Evolutionary conservation across 2,797 vertebrate genomes (phyloP), one percentile per base, ranked within the genome.

Genomic region (Xerus rutilus): DNA sequence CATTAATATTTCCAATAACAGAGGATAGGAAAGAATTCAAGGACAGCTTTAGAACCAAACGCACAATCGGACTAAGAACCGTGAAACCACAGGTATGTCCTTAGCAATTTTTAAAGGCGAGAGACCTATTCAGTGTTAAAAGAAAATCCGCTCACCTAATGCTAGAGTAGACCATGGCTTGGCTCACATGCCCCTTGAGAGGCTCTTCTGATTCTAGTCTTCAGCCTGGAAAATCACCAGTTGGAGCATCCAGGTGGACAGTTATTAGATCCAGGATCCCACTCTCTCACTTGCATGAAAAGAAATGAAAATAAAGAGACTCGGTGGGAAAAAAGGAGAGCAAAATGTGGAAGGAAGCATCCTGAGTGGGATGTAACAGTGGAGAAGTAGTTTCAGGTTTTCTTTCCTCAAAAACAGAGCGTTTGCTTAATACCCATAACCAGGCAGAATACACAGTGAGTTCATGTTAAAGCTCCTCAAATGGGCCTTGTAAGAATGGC

Each of bases 401-500:
- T 35, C 92, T 82, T 76, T 47, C 57, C 57, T 70, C 2, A 9
- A 14, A 43, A 17, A 14, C 21, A 47, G 85, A 86, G 57, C 83
- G 92, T 94, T 90, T 28, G 3, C 47, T 97, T 79, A 39, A 85
- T 54, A 67, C 43, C 47, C 78, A 30, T 88, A 43, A 45, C 35
- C n/a, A 43, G 57, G 18, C 1, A 15, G 82, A 95, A 94, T 79
- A 70, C 32, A 35, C 32, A 43, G 12, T 65, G 47, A 91, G 20
- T 43, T 65, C 32, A 90, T 52, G 64, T 85, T 25, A 32, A 62
- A 83, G 87, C 14, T 59, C 84, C 43, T 90, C 49, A 88, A 70
- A 79, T 62, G 10, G 93, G 62, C 9, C 43, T 91, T 88, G 82
- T 5, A 92, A 95, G 95, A 73, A n/a, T 45, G n/a, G 8, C 18